Percentiles rank a stretch among this genome's conserved stretches.
These are phyloP conservation scores for Tamandua tetradactyla DNA, from an alignment of 2,797 vertebrate species.

Conservation along the genomic window DNA sequence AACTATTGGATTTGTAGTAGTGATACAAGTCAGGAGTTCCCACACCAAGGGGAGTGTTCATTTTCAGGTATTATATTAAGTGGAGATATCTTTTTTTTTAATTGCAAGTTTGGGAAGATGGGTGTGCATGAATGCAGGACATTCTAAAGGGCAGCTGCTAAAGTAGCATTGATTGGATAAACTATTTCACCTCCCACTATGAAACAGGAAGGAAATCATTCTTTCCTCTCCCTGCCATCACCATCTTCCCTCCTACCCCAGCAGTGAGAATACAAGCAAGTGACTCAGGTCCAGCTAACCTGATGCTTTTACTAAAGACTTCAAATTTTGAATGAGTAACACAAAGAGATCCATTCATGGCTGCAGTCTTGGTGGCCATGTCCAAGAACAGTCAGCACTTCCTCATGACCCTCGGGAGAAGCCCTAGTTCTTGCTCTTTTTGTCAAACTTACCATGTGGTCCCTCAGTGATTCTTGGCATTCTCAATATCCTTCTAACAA, in stretches of 20 bases:
- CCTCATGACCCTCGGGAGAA: background rate
- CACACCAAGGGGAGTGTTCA: background rate
- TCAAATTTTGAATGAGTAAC: background rate
- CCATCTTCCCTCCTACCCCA: background rate
- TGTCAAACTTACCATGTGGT: background rate
- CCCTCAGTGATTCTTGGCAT: background rate
- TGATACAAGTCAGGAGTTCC: conserved; percentile 14
- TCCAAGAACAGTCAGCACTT: background rate
- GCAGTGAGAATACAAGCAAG: background rate
- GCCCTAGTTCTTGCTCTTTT: background rate
- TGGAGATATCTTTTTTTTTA: background rate
- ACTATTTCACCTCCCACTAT: too few relatives aligned
- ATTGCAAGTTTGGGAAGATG: background rate
- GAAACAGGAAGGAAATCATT: background rate
- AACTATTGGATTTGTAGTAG: background rate
- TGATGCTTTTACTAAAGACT: background rate
- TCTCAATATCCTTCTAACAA: background rate
- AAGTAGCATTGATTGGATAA: background rate
- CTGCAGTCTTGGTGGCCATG: too few relatives aligned
- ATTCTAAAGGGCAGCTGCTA: background rate
- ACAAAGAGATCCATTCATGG: background rate
- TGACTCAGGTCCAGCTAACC: background rate
- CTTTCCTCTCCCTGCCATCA: background rate
- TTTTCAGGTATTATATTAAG: background rate
- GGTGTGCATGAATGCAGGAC: background rate